Percentiles rank a stretch among this genome's conserved stretches.
Evolutionary conservation across 2,113 vertebrate species (phyloP).

Genomic region (Leptobrachium leishanense): DNA sequence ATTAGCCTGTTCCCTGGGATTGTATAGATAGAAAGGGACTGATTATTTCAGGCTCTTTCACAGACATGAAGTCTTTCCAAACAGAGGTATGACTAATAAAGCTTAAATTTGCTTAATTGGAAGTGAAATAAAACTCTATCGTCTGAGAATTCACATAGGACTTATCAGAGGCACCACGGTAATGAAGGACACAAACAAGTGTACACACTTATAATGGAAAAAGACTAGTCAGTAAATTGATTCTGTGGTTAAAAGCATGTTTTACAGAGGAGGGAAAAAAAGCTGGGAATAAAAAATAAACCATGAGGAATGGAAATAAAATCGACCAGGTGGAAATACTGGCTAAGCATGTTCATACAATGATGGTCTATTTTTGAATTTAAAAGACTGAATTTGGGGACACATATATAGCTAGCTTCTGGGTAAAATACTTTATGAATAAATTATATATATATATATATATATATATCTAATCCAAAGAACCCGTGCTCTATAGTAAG

Average conservation of each 20-base stretch:
- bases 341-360: background rate
- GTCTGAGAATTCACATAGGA: constrained; percentile 47
- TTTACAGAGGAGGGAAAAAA: constrained; percentile 28
- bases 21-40: constrained; percentile 43
- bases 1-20: constrained; percentile 51
- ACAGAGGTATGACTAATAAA: constrained; percentile 48
- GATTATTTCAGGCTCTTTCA: constrained; percentile 50
- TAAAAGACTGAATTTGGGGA: no score
- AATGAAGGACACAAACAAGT: constrained; percentile 56
- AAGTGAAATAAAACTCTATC: constrained; percentile 50
- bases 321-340: background rate
- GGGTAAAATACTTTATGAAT: no score
- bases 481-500: no score
- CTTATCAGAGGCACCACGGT: constrained; percentile 47
- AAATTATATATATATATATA: no score
- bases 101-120: constrained; percentile 48
- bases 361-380: no score
- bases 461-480: no score
- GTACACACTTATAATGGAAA: constrained; percentile 50
- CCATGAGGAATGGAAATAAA: background rate
- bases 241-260: constrained; percentile 46
- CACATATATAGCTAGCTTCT: no score
- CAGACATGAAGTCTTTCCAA: constrained; percentile 50
- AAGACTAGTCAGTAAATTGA: constrained; percentile 49
- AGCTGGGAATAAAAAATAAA: constrained; percentile 3